Percentiles rank a stretch among this genome's conserved stretches.
phyloP scores from a whole-genome alignment of 2,888 invertebrate species.

The Lasioglossum lativentre region DNA sequence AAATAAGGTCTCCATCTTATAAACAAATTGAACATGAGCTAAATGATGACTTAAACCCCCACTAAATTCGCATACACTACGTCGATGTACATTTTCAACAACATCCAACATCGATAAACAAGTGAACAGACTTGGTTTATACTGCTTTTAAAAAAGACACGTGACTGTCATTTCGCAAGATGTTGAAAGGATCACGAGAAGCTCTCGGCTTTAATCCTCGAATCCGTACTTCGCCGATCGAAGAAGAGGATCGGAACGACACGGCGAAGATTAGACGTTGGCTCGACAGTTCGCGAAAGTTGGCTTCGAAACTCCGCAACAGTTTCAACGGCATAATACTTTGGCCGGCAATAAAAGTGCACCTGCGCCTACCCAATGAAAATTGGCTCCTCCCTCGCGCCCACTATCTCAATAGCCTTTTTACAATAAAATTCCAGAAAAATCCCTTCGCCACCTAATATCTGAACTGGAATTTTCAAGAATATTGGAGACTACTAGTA shows the following conservation, averaged over 20 bases:
- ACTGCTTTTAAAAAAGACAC: neutral
- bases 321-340: slow-evolving; percentile 50
- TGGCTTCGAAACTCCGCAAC: slow-evolving; percentile 52
- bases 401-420: neutral
- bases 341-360: slow-evolving; percentile 37
- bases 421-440: slow-evolving; percentile 2
- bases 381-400: neutral
- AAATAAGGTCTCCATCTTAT: neutral
- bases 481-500: neutral
- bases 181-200: slow-evolving; percentile 40
- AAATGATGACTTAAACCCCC: neutral
- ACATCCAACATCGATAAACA: neutral
- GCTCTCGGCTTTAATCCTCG: slow-evolving; percentile 53
- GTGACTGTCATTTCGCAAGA: slow-evolving; percentile 20
- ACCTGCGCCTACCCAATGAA: slow-evolving; percentile 32
- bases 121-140: neutral
- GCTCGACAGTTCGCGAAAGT: slow-evolving; percentile 43
- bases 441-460: neutral
- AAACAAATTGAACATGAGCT: neutral
- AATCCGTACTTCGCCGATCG: slow-evolving; percentile 40
- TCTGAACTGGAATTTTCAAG: neutral
- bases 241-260: slow-evolving; percentile 14
- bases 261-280: slow-evolving; percentile 51
- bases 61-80: neutral
- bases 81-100: neutral